Conservation (phyloP, 2,797 vertebrate genomes). For the Podarcis lilfordi region DNA sequence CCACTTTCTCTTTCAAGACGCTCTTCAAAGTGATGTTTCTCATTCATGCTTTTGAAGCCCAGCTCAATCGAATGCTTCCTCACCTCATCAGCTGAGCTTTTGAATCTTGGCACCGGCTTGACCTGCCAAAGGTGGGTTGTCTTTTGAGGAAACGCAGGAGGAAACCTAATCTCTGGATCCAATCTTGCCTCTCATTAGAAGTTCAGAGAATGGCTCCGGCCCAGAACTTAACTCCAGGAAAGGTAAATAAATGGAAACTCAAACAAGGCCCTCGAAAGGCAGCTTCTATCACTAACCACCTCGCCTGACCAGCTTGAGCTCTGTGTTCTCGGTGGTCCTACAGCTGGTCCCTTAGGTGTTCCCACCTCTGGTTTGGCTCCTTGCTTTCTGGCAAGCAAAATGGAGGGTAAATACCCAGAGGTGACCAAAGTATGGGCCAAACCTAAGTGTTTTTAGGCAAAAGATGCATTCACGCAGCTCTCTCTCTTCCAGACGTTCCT, state of each 20-base stretch:
- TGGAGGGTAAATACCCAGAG: not conserved
- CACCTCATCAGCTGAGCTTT: not conserved
- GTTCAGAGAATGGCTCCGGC: not conserved
- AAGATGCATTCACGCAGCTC: not conserved
- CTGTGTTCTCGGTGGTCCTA: not conserved
- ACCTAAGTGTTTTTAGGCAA: not conserved
- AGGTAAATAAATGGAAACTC: slow-evolving; percentile 13
- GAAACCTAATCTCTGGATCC: not conserved
- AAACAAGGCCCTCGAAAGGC: not conserved
- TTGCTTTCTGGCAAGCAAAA: not conserved
- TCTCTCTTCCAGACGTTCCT: not conserved
- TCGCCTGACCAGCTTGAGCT: not conserved
- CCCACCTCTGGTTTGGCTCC: too few species aligned
- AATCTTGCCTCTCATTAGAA: not conserved
- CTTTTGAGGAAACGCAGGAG: not conserved
- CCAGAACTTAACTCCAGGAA: not conserved
- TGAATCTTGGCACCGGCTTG: not conserved
- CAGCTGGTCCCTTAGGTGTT: not conserved
- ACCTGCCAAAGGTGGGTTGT: not conserved
- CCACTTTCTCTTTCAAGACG: slow-evolving; percentile 21
- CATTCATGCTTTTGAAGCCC: slow-evolving; percentile 6
- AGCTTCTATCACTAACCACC: not conserved
- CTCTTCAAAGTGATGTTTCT: slow-evolving; percentile 14
- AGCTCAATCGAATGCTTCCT: not conserved
- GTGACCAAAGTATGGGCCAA: not conserved